These are phyloP conservation scores for Prunella fulvescens DNA, from an alignment of 2,113 vertebrate species.

Conservation along the genomic window DNA sequence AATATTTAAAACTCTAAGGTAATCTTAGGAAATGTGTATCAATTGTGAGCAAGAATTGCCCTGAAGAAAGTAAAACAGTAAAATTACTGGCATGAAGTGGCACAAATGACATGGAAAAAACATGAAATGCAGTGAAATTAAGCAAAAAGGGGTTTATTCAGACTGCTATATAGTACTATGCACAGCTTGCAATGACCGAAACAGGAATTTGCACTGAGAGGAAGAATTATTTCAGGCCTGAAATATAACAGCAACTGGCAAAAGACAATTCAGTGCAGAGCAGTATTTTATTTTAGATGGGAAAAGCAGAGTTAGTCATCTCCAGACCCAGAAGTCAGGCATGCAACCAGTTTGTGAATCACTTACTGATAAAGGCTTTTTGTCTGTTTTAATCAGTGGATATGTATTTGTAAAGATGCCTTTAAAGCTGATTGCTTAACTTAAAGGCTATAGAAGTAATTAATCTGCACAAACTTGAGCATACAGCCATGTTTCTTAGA, in stretches of 20 bases:
- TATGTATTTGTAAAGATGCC: not conserved
- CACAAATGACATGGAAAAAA: not conserved
- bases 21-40: not conserved
- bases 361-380: not conserved
- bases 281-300: constrained; percentile 14
- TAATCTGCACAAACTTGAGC: not conserved
- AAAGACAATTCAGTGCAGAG: not conserved
- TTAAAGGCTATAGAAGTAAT: constrained; percentile 15
- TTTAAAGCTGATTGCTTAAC: constrained; percentile 1
- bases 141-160: not conserved
- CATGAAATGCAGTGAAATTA: not conserved
- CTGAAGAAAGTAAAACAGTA: not conserved
- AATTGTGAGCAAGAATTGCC: not conserved
- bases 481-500: not conserved
- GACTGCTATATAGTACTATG: not conserved
- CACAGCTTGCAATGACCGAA: not conserved
- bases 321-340: not conserved
- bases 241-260: not conserved
- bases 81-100: not conserved
- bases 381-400: not conserved
- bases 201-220: not conserved
- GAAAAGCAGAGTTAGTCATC: constrained; percentile 1
- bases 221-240: constrained; percentile 35
- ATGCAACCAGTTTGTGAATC: not conserved
- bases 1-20: not conserved